phyloP scores from a whole-genome alignment of 2,113 vertebrate species.

The Cheilinus undulatus region DNA sequence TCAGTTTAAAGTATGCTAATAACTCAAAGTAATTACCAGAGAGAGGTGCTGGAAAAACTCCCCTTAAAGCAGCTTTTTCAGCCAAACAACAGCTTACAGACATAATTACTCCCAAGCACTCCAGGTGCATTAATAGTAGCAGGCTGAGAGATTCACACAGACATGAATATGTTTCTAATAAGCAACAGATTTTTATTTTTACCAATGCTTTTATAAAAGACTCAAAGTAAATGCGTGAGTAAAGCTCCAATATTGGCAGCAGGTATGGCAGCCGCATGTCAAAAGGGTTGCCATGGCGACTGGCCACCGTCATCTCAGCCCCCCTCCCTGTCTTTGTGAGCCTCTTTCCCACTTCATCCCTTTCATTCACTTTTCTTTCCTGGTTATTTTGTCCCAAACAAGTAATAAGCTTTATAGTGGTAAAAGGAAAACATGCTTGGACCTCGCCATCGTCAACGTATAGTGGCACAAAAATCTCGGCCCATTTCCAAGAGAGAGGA shows the following conservation, averaged over 20 bases:
- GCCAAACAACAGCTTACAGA: conserved; percentile 54
- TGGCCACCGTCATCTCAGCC: conserved; percentile 58
- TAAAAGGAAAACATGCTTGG: neutral
- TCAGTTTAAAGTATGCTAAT: conserved; percentile 36
- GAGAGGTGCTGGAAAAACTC: conserved; percentile 45
- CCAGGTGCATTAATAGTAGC: conserved; percentile 36
- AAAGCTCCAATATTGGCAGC: conserved; percentile 60
- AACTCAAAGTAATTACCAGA: conserved; percentile 57
- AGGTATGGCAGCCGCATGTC: conserved; percentile 77
- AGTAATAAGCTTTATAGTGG: conserved; percentile 19
- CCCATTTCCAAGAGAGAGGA: conserved; percentile 5
- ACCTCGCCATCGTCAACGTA: conserved; percentile 21
- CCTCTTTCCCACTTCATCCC: conserved; percentile 26
- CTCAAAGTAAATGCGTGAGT: conserved; percentile 37
- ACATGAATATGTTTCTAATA: neutral
- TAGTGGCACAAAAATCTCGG: neutral
- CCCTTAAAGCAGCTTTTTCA: conserved; percentile 50
- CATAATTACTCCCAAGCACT: conserved; percentile 60
- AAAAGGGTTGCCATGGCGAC: conserved; percentile 79
- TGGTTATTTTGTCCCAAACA: conserved; percentile 48
- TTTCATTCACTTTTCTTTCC: conserved; percentile 32
- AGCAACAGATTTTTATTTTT: neutral
- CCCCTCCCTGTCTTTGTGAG: conserved; percentile 15
- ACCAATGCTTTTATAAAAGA: conserved; percentile 14
- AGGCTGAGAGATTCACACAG: conserved; percentile 4